A percentile compares a stretch with the other conserved stretches of the same genome.
These are phyloP conservation scores for Heliconius charithonia DNA, from an alignment of 2,888 invertebrate genomes.

Conservation along the genomic window DNA sequence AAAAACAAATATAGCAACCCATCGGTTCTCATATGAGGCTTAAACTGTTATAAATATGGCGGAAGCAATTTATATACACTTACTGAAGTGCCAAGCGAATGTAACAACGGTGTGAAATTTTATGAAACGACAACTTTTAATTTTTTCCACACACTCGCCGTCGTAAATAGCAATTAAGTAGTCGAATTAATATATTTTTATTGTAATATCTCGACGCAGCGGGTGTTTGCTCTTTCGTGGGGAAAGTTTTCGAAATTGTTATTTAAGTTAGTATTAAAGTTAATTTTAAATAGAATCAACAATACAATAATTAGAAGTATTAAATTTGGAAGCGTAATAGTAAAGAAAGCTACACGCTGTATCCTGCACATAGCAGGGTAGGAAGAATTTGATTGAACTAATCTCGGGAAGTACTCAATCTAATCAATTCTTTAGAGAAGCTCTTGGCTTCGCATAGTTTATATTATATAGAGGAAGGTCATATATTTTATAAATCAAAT, in stretches of 20 bases:
- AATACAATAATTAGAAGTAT: neutral
- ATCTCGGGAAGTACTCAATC: too few relatives aligned
- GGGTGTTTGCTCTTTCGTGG: constrained; percentile 6
- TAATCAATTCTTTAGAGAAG: too few relatives aligned
- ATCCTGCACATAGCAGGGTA: too few relatives aligned
- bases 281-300: neutral
- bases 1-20: neutral
- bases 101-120: constrained; percentile 20
- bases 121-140: constrained; percentile 20
- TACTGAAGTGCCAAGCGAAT: constrained; percentile 19
- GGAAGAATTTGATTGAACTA: too few relatives aligned
- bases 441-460: too few relatives aligned
- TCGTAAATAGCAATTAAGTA: neutral
- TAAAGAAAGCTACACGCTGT: too few relatives aligned
- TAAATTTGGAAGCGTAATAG: neutral
- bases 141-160: constrained; percentile 7
- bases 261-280: neutral
- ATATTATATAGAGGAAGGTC: too few relatives aligned
- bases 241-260: neutral
- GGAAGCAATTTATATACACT: constrained; percentile 1
- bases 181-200: constrained; percentile 11
- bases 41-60: constrained; percentile 11
- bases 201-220: constrained; percentile 5
- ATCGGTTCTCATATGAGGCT: constrained; percentile 14
- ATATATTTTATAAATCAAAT: too few relatives aligned